phyloP scores from a whole-genome alignment of 2,888 invertebrate species.

The Spilosoma lubricipeda region DNA sequence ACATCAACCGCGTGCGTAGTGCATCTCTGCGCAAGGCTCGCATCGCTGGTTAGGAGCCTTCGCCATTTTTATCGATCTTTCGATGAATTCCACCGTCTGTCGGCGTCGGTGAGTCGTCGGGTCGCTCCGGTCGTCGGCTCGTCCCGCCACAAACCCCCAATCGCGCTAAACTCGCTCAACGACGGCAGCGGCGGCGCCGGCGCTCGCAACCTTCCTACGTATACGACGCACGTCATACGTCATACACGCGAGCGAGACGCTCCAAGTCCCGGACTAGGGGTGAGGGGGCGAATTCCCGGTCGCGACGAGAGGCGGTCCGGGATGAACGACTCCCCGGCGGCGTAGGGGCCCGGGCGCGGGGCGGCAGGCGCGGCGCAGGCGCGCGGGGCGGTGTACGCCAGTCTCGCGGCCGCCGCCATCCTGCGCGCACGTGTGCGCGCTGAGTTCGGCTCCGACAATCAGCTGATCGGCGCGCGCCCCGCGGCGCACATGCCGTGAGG shows the following conservation, averaged over 20 bases:
- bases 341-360: slow-evolving; percentile 53
- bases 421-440: slow-evolving; percentile 75
- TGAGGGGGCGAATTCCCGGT: slow-evolving; percentile 26
- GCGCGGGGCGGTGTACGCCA: slow-evolving; percentile 66
- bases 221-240: slow-evolving; percentile 2
- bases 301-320: slow-evolving; percentile 47
- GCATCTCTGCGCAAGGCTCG: slow-evolving; percentile 67
- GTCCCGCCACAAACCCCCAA: slow-evolving; percentile 31
- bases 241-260: slow-evolving; percentile 9
- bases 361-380: slow-evolving; percentile 66
- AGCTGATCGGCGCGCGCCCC: slow-evolving; percentile 82
- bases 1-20: slow-evolving; percentile 58
- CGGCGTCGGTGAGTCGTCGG: slow-evolving; percentile 29
- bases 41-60: slow-evolving; percentile 54
- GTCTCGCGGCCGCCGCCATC: slow-evolving; percentile 73
- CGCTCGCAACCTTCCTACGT: slow-evolving; percentile 3
- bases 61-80: slow-evolving; percentile 73
- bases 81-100: slow-evolving; percentile 51
- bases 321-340: slow-evolving; percentile 55
- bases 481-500: slow-evolving; percentile 84
- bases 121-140: slow-evolving; percentile 23
- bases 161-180: slow-evolving; percentile 28
- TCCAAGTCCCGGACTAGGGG: slow-evolving; percentile 16
- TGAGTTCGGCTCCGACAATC: slow-evolving; percentile 64
- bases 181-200: slow-evolving; percentile 30